A percentile compares a stretch with the other conserved stretches of the same genome.
Conservation (phyloP, 2,797 vertebrate species). For the Enteromius anoplus region DNA sequence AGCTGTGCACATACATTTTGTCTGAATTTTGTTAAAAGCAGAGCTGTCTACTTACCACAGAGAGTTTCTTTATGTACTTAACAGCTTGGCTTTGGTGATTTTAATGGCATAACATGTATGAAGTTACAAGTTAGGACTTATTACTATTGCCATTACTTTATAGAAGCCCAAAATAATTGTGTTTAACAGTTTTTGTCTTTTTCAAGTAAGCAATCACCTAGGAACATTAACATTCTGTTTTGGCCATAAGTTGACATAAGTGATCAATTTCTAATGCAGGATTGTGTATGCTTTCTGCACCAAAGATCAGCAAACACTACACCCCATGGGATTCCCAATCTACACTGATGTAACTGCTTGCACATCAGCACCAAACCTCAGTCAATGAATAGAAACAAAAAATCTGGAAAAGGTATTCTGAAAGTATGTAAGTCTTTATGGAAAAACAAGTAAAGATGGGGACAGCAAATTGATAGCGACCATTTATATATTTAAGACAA, state of each 20-base stretch:
- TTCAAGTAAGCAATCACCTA: background rate
- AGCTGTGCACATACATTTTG: conserved; percentile 57
- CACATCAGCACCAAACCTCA: conserved; percentile 47
- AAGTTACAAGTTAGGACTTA: background rate
- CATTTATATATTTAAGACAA: background rate
- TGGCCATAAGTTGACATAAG: background rate
- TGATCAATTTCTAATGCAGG: conserved; percentile 8
- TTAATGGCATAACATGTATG: background rate
- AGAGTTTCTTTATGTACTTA: background rate
- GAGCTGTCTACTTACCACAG: background rate
- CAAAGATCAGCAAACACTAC: background rate
- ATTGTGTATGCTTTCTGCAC: conserved; percentile 3
- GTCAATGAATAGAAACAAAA: conserved; percentile 4
- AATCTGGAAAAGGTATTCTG: no score
- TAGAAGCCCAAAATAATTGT: background rate
- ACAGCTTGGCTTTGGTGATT: conserved; percentile 7
- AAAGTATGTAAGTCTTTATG: background rate
- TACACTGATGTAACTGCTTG: conserved; percentile 32
- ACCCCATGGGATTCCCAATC: conserved; percentile 41
- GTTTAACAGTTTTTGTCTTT: background rate
- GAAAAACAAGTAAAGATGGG: background rate
- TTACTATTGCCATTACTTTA: background rate
- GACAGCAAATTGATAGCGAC: background rate
- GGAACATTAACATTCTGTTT: no score
- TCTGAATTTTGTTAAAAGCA: conserved; percentile 9